Percentiles rank a stretch among this genome's conserved stretches.
Conservation (phyloP, 2,797 vertebrate species). For the Picus viridis region DNA sequence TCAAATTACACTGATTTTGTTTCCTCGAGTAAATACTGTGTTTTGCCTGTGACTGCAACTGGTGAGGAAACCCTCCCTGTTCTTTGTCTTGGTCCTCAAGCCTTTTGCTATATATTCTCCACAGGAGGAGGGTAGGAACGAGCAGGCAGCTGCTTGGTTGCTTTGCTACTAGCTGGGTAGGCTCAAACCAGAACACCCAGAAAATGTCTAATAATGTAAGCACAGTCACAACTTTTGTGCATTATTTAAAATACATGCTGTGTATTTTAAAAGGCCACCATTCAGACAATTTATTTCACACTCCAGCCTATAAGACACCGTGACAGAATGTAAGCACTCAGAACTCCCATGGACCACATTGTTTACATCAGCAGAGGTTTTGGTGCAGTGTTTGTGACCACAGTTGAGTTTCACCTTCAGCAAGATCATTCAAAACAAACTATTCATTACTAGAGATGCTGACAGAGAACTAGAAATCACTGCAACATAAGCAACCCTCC, state of each 20-base stretch:
- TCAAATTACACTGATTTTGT: background rate
- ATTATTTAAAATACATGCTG: background rate
- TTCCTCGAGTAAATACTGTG: background rate
- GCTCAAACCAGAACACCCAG: background rate
- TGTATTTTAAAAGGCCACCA: background rate
- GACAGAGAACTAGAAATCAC: constrained; percentile 26
- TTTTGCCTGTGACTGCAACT: background rate
- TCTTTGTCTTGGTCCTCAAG: background rate
- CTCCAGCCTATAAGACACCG: background rate
- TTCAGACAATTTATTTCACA: background rate
- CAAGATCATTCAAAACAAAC: background rate
- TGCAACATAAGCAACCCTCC: background rate
- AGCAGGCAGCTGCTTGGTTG: background rate
- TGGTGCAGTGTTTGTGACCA: background rate
- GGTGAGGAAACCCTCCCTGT: background rate
- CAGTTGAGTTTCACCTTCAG: background rate
- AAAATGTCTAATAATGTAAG: background rate
- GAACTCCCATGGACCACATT: background rate
- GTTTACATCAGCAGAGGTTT: background rate
- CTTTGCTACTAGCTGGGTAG: background rate
- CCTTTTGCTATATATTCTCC: background rate
- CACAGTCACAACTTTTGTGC: background rate
- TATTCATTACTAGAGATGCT: background rate
- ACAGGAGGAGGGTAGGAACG: background rate
- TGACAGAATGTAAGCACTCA: background rate